These are phyloP conservation scores for Caenorhabditis panamensis DNA, from an alignment of 2,888 invertebrate species.

Conservation along the genomic window DNA sequence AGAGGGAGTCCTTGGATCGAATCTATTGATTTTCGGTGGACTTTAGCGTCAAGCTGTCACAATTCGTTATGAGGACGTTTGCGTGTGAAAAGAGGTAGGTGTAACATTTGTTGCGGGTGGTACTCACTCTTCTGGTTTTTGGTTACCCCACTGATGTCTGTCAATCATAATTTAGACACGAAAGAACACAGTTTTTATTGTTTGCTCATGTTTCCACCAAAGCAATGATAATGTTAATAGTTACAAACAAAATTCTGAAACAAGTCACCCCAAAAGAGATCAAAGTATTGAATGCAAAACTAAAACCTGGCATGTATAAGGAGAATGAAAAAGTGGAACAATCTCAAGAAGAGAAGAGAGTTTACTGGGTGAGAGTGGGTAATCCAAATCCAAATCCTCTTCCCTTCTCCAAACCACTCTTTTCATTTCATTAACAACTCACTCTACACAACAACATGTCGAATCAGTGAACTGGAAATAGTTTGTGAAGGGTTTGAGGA, in stretches of 20 bases:
- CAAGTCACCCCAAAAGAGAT: conserved; percentile 14
- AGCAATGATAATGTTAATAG: no score
- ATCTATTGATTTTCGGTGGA: conserved; percentile 46
- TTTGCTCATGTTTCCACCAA: no score
- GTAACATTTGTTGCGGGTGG: conserved; percentile 25
- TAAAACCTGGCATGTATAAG: background rate
- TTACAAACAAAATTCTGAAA: background rate
- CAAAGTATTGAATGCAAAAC: background rate
- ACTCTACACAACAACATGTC: conserved; percentile 26
- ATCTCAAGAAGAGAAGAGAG: background rate
- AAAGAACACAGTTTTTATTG: background rate
- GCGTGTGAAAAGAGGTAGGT: conserved; percentile 39
- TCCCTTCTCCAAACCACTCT: conserved; percentile 20
- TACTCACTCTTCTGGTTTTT: conserved; percentile 2
- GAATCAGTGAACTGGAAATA: conserved; percentile 51
- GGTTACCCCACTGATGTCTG: conserved; percentile 20
- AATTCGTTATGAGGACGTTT: conserved; percentile 26
- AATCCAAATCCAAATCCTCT: conserved; percentile 27
- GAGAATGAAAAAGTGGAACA: conserved; percentile 12
- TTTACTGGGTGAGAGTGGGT: background rate
- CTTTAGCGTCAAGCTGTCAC: conserved; percentile 42
- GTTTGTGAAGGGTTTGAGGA: conserved; percentile 14
- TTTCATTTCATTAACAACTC: conserved; percentile 26
- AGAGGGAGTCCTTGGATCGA: conserved; percentile 10
- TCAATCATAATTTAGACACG: conserved; percentile 24